phyloP scores from a whole-genome alignment of 2,888 invertebrate genomes.

The Galerucella pusilla region DNA sequence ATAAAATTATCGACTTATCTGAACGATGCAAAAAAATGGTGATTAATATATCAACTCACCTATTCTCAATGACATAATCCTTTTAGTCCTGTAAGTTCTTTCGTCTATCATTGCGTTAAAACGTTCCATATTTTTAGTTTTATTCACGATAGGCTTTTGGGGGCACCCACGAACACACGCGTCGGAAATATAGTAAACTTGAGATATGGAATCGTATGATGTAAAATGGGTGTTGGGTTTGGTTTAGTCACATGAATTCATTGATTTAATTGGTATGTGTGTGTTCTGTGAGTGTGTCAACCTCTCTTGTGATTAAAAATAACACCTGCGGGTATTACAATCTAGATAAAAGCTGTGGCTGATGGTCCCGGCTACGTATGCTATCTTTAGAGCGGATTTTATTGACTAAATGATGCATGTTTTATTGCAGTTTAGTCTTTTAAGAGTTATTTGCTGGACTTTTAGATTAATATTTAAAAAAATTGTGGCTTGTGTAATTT shows the following conservation, averaged over 20 bases:
- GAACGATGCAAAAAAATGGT: background rate
- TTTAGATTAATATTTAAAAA: no score
- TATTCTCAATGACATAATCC: conserved; percentile 44
- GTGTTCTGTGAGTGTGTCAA: conserved; percentile 7
- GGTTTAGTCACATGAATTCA: conserved; percentile 11
- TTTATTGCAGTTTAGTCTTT: no score
- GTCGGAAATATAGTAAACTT: background rate
- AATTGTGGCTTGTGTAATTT: no score
- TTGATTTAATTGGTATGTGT: background rate
- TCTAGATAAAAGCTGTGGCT: background rate
- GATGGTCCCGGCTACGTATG: background rate
- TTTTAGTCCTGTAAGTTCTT: conserved; percentile 32
- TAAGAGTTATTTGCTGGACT: no score
- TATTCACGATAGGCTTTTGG: background rate
- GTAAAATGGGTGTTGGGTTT: background rate
- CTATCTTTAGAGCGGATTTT: background rate
- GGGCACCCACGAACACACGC: background rate
- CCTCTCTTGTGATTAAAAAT: conserved; percentile 17
- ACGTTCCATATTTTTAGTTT: conserved; percentile 21
- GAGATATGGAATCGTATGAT: background rate
- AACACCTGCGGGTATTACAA: background rate
- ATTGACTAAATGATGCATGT: no score
- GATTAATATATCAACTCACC: conserved; percentile 27
- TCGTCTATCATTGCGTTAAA: conserved; percentile 25
- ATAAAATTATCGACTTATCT: no score